Evolutionary conservation across 2,797 vertebrate species (phyloP).

Genomic region (Chloroceryle amazona): DNA sequence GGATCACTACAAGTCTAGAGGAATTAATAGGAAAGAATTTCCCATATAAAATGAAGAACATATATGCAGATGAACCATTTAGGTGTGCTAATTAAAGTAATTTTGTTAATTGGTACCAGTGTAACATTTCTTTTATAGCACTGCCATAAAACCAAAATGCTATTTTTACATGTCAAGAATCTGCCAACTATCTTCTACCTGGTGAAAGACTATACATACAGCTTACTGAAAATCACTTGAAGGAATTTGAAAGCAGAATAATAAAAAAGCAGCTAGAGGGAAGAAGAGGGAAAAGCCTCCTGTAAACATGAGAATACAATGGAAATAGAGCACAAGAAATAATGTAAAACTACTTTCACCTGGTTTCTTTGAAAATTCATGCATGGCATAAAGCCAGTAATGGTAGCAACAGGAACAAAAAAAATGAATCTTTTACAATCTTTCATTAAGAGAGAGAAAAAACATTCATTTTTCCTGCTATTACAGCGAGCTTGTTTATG

Average conservation of each 20-base stretch:
- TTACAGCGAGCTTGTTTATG: neutral
- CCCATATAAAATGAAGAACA: neutral
- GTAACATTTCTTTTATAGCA: neutral
- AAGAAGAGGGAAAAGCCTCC: neutral
- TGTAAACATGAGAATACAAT: neutral
- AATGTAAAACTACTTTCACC: neutral
- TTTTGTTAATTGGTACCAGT: neutral
- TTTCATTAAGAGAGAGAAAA: neutral
- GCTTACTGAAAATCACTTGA: neutral
- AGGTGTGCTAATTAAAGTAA: neutral
- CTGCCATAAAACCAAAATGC: neutral
- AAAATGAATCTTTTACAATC: neutral
- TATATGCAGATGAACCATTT: neutral
- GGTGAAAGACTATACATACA: neutral
- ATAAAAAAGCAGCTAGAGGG: neutral
- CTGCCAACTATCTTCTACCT: neutral
- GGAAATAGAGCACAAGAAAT: neutral
- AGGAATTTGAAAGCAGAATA: slow-evolving; percentile 14
- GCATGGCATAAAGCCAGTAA: neutral
- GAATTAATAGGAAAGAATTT: neutral
- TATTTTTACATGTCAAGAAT: neutral
- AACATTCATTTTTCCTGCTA: neutral
- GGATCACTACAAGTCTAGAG: neutral
- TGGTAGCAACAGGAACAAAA: neutral
- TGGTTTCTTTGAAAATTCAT: neutral